phyloP scores from a whole-genome alignment of 2,888 invertebrate genomes.

The Chrysolina haemoptera region DNA sequence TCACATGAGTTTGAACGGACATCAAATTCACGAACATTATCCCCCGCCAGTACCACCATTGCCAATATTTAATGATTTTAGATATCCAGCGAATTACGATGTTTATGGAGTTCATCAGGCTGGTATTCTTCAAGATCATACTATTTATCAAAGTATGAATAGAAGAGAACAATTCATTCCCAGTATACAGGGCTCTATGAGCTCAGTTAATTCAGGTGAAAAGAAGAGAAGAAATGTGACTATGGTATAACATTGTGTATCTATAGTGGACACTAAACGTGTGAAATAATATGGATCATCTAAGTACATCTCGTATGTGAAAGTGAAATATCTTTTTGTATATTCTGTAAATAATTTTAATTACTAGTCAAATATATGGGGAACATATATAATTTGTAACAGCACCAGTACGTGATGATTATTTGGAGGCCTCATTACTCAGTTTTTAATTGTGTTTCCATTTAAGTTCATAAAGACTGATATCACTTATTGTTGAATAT shows the following conservation, averaged over 20 bases:
- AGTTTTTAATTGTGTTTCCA: constrained; percentile 29
- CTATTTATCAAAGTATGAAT: constrained; percentile 68
- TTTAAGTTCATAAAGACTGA: constrained; percentile 43
- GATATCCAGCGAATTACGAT: constrained; percentile 68
- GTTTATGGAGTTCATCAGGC: constrained; percentile 69
- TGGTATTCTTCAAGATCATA: constrained; percentile 59
- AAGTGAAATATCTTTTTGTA: constrained; percentile 39
- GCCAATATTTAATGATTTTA: constrained; percentile 67
- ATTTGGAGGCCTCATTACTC: background rate
- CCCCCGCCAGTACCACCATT: constrained; percentile 73
- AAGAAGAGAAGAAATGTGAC: constrained; percentile 75
- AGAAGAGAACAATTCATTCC: constrained; percentile 70
- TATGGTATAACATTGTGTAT: constrained; percentile 73
- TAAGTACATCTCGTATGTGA: constrained; percentile 45
- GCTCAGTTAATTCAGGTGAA: constrained; percentile 73
- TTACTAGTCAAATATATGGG: constrained; percentile 43
- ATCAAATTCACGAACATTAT: constrained; percentile 64
- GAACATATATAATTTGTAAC: constrained; percentile 1
- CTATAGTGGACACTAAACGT: constrained; percentile 58
- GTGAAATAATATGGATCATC: constrained; percentile 58
- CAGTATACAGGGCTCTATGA: constrained; percentile 73
- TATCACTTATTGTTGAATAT: no score
- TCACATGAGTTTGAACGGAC: constrained; percentile 64
- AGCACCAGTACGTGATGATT: constrained; percentile 40
- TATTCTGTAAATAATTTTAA: constrained; percentile 40